Conservation (phyloP, 2,113 vertebrate genomes). For the Centropristis striata region DNA sequence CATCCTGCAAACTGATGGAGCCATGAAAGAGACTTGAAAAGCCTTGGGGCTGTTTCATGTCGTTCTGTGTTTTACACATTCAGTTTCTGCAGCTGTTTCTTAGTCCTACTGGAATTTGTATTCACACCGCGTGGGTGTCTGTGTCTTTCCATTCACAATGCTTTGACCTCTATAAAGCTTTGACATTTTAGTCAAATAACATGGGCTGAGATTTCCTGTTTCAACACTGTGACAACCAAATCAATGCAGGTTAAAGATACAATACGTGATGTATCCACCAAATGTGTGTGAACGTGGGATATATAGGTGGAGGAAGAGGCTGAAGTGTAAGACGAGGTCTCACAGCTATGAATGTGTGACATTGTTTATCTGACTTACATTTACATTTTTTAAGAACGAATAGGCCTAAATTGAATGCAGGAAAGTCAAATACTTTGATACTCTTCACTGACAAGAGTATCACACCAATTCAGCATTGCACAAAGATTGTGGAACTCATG, state of each 20-base stretch:
- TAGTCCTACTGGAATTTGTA: slow-evolving; percentile 37
- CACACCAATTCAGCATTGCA: no score
- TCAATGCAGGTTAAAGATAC: slow-evolving; percentile 68
- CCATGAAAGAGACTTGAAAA: slow-evolving; percentile 42
- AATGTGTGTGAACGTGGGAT: slow-evolving; percentile 6
- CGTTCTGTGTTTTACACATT: slow-evolving; percentile 48
- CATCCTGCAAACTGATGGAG: slow-evolving; percentile 24
- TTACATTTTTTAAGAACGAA: no score
- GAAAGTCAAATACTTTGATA: no score
- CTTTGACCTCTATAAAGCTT: slow-evolving; percentile 67
- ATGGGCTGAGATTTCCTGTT: slow-evolving; percentile 57
- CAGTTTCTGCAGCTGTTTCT: slow-evolving; percentile 14
- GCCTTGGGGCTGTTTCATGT: slow-evolving; percentile 22
- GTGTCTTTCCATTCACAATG: slow-evolving; percentile 35
- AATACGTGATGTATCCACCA: slow-evolving; percentile 44
- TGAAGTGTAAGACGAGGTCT: neutral
- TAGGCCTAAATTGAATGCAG: no score
- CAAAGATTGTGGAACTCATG: no score
- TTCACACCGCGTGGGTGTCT: slow-evolving; percentile 39
- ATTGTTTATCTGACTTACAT: no score
- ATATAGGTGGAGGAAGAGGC: neutral
- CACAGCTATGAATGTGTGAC: neutral
- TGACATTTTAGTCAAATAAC: slow-evolving; percentile 78
- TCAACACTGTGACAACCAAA: slow-evolving; percentile 49
- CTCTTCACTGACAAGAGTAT: no score